Base-by-base conservation (phyloP, 2,888 invertebrate species). In the Gerris lacustris region DNA sequence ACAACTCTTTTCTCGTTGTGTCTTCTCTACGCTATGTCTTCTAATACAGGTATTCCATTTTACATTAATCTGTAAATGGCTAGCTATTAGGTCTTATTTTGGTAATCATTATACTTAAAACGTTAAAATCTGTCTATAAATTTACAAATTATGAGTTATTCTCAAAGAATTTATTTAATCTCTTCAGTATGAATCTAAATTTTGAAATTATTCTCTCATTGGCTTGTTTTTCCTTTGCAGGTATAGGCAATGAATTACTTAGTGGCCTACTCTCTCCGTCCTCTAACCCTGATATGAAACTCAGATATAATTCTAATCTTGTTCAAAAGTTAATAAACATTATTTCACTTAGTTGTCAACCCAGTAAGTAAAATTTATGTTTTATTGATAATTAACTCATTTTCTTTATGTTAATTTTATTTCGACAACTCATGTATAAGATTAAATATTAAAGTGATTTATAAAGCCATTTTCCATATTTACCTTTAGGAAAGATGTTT, bases 1-100 rank as follows among this genome's bases (percentile, higher is more conserved):
- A 87, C 92, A 67, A 90, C 96, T 6, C 83, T 99, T 72, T 93
- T 97, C 80, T 90, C 92, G 5, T 83, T 98, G 17, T 94, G 96
- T 81, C 84, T 98, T 72, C 85, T 98, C 63, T 96, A 95, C 80
- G 95, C 97, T 15, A 86, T 98, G 81, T 91, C 92, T 73, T 92
- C 92, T 79, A 99, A 98, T 82, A 86, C 88, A 87, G 96, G 98
- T 96, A 75, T n/a, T 62, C n/a, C 11, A 15, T 62, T 62, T 62
- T 31, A 31, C 31, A 31, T 31, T 31, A 31, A 31, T 31, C 31
- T 31, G 31, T 31, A 31, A 31, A 31, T 31, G 31, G 31, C 31
- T 31, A 2, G 31, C 31, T 31, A 31, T 31, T n/a, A n/a, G n/a
- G n/a, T n/a, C n/a, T 31, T 31, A 2, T 31, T 31, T 31, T 31